Conservation (phyloP, 2,113 vertebrate species). For the Crotalus viridis region DNA sequence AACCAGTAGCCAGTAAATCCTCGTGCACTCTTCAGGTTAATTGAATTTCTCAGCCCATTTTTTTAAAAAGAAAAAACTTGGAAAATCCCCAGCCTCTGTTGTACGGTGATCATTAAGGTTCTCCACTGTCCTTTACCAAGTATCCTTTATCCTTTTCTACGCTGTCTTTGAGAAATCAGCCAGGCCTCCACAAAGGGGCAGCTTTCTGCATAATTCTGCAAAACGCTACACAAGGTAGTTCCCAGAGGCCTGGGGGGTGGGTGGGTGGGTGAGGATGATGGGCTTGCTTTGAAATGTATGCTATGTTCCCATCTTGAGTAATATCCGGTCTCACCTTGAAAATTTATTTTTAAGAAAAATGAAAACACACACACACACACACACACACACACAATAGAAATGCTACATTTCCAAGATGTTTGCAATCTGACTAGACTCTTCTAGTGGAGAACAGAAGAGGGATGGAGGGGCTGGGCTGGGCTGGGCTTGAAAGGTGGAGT, state of each 20-base stretch:
- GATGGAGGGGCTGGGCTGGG: background rate
- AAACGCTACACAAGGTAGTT: background rate
- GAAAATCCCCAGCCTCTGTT: background rate
- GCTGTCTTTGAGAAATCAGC: background rate
- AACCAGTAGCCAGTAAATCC: background rate
- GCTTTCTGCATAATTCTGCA: background rate
- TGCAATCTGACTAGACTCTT: constrained; percentile 73
- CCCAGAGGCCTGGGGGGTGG: too few species aligned
- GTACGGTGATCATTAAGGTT: background rate
- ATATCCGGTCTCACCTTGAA: background rate
- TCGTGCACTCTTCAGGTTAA: background rate
- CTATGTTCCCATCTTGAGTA: background rate
- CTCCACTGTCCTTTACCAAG: background rate
- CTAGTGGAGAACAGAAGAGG: constrained; percentile 57
- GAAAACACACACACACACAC: background rate
- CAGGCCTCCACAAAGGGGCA: background rate
- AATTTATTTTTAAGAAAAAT: background rate
- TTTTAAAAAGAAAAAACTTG: background rate
- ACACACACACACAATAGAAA: background rate
- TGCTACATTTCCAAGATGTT: constrained; percentile 70
- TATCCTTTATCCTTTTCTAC: background rate
- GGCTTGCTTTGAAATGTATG: background rate
- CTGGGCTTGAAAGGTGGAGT: background rate
- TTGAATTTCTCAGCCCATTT: background rate
- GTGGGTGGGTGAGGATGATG: background rate